These are phyloP conservation scores for rat (Rattus norvegicus) DNA, from an alignment of 2,113 vertebrate genomes.

Conservation along the genomic window DNA sequence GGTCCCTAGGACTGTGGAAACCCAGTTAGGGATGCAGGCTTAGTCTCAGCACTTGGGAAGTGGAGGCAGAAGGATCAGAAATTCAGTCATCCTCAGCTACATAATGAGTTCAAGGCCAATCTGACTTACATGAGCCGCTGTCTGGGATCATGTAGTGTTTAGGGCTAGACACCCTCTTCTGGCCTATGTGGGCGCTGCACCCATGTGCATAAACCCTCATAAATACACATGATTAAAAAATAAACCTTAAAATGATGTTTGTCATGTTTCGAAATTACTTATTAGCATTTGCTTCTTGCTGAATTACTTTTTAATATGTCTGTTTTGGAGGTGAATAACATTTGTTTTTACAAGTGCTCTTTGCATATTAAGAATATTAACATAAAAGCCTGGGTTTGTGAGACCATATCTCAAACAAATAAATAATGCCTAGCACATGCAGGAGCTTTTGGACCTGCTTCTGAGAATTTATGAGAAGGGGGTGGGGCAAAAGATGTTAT, in stretches of 20 bases:
- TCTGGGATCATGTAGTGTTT: not conserved
- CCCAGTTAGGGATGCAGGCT: not conserved
- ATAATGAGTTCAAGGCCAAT: not conserved
- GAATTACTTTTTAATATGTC: not conserved
- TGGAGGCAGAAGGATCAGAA: not conserved
- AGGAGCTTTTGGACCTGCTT: not conserved
- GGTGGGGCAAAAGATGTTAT: not conserved
- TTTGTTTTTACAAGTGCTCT: not conserved
- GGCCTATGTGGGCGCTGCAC: not conserved
- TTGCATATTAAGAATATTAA: not conserved
- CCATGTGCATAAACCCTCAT: not conserved
- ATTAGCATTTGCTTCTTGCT: not conserved
- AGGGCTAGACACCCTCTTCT: not conserved
- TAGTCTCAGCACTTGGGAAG: not conserved
- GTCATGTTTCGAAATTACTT: not conserved
- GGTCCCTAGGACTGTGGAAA: not conserved
- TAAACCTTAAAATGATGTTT: not conserved
- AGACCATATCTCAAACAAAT: not conserved
- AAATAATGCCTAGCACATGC: not conserved
- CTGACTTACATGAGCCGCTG: too few species aligned
- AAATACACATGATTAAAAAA: not conserved
- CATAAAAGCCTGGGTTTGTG: not conserved
- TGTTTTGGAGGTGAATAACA: not conserved
- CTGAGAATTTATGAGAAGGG: not conserved
- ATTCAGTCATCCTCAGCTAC: not conserved